Conservation (phyloP, 2,888 invertebrate genomes). For the Carabus problematicus region DNA sequence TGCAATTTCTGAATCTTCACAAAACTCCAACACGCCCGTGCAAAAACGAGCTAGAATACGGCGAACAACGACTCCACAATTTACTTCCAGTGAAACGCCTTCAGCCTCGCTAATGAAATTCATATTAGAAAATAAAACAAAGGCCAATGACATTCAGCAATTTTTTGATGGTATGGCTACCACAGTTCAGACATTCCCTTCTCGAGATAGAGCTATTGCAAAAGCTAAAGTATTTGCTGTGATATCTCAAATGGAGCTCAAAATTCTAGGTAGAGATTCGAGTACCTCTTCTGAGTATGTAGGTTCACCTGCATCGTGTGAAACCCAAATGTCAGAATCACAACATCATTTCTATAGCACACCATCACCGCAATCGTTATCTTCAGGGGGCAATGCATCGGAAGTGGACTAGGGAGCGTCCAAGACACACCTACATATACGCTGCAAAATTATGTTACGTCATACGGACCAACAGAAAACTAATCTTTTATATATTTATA, state of each 20-base stretch:
- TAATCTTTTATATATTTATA: too few relatives aligned
- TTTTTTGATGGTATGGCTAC: constrained; percentile 29
- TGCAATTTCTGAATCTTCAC: neutral
- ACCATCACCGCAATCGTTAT: neutral
- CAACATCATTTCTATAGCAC: neutral
- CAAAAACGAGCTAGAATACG: neutral
- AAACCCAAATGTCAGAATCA: neutral
- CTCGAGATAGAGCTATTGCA: constrained; percentile 7
- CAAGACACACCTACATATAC: too few relatives aligned
- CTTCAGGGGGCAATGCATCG: neutral
- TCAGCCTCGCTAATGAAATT: constrained; percentile 27
- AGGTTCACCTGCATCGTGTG: neutral
- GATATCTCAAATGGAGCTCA: constrained; percentile 25
- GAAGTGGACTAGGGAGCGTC: too few relatives aligned
- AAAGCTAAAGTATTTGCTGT: constrained; percentile 32
- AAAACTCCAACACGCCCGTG: neutral
- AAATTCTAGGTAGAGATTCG: constrained; percentile 17
- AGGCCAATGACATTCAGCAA: constrained; percentile 29
- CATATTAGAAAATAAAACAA: constrained; percentile 29
- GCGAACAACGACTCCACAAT: neutral
- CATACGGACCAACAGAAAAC: too few relatives aligned
- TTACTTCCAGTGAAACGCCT: constrained; percentile 12
- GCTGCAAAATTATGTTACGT: too few relatives aligned
- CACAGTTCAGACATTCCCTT: constrained; percentile 29
- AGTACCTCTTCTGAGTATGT: neutral